A percentile compares a stretch with the other conserved stretches of the same genome.
phyloP scores from a whole-genome alignment of 1,140 invertebrate species.

The Pseudobourletiella spinata region DNA sequence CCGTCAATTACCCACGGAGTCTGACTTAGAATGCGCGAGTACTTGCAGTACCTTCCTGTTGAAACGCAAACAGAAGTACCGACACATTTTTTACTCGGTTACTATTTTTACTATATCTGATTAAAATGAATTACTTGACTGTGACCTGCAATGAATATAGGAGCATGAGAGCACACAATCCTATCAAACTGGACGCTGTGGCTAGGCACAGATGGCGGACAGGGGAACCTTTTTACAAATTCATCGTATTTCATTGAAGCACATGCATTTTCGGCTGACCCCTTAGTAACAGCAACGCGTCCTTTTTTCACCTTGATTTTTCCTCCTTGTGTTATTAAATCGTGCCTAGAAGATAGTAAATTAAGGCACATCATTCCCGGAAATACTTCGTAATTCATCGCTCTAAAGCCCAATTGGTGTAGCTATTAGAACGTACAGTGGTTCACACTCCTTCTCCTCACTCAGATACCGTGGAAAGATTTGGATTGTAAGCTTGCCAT shows the following conservation, averaged over 20 bases:
- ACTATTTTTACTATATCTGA: neutral
- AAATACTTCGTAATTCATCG: too few relatives aligned
- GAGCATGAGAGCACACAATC: slow-evolving; percentile 19
- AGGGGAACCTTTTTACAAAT: slow-evolving; percentile 14
- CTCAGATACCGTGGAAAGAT: slow-evolving; percentile 45
- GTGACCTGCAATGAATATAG: slow-evolving; percentile 30
- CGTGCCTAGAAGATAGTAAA: neutral
- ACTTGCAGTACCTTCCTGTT: slow-evolving; percentile 75
- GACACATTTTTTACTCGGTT: neutral
- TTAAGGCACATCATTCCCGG: too few relatives aligned
- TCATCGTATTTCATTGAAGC: neutral
- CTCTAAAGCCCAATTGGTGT: too few relatives aligned
- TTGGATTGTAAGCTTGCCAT: slow-evolving; percentile 49
- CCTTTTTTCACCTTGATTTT: slow-evolving; percentile 1
- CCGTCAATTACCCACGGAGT: slow-evolving; percentile 89
- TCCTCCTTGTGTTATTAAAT: neutral
- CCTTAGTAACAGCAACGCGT: slow-evolving; percentile 1
- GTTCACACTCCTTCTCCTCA: slow-evolving; percentile 48
- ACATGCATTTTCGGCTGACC: slow-evolving; percentile 10
- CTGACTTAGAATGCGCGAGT: slow-evolving; percentile 75
- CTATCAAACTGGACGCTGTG: slow-evolving; percentile 6
- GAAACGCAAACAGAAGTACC: neutral
- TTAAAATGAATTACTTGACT: neutral
- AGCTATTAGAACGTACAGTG: slow-evolving; percentile 52
- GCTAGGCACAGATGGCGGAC: slow-evolving; percentile 17